These are phyloP conservation scores for Dendroctonus ponderosae DNA, from an alignment of 1,140 invertebrate species.

Conservation along the genomic window DNA sequence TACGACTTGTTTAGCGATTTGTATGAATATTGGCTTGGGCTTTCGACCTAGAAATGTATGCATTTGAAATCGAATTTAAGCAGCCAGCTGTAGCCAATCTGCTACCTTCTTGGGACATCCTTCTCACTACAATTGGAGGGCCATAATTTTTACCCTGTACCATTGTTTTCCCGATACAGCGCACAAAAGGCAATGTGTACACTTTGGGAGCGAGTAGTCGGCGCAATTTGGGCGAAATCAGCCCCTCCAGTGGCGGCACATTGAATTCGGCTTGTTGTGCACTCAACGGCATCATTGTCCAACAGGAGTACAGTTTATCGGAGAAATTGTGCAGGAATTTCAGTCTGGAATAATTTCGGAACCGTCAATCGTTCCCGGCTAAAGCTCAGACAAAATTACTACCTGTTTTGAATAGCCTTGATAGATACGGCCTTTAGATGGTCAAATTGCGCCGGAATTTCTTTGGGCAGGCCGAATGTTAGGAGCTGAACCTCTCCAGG, in stretches of 20 bases:
- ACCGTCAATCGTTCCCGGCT: neutral
- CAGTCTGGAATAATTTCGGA: slow-evolving; percentile 49
- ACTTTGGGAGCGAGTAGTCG: slow-evolving; percentile 60
- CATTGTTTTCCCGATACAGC: slow-evolving; percentile 66
- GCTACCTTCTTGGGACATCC: slow-evolving; percentile 58
- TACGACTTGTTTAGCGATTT: slow-evolving; percentile 65
- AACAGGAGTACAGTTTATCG: slow-evolving; percentile 63
- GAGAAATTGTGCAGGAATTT: slow-evolving; percentile 64
- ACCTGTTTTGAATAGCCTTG: slow-evolving; percentile 53
- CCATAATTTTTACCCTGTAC: slow-evolving; percentile 68
- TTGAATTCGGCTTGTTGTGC: slow-evolving; percentile 51
- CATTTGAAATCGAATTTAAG: no score
- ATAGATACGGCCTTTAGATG: slow-evolving; percentile 56
- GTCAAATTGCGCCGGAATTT: slow-evolving; percentile 61
- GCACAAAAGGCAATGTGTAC: slow-evolving; percentile 65
- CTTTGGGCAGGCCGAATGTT: slow-evolving; percentile 56
- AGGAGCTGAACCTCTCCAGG: slow-evolving; percentile 53
- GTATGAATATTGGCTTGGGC: slow-evolving; percentile 61
- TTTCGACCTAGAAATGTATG: slow-evolving; percentile 48
- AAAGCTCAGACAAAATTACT: neutral
- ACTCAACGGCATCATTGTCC: slow-evolving; percentile 61
- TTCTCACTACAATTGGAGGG: slow-evolving; percentile 64
- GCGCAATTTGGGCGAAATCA: slow-evolving; percentile 56
- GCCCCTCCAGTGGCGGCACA: slow-evolving; percentile 49
- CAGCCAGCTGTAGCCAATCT: no score